Percentiles rank a stretch among this genome's conserved stretches.
phyloP scores from a whole-genome alignment of 2,888 invertebrate species.

The Aporophyla lueneburgensis region DNA sequence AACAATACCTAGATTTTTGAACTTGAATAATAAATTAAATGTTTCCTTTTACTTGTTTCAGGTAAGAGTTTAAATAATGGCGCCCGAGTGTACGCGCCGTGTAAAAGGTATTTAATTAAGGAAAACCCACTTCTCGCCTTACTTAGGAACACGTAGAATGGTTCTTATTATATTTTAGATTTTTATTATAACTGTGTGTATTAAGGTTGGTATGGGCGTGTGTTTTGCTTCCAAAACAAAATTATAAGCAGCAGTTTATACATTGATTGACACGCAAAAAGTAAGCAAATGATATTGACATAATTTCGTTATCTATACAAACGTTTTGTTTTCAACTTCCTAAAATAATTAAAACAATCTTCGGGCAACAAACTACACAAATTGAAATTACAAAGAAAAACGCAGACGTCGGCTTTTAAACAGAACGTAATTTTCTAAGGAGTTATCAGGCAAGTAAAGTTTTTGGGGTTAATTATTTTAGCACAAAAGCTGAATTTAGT shows the following conservation, averaged over 20 bases:
- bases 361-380: constrained; percentile 28
- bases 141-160: constrained; percentile 25
- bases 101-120: constrained; percentile 69
- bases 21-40: constrained; percentile 55
- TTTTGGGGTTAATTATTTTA: constrained; percentile 52
- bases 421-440: constrained; percentile 42
- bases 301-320: background rate
- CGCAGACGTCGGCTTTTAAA: constrained; percentile 12
- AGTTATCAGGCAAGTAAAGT: constrained; percentile 45
- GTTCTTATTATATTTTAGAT: constrained; percentile 35
- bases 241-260: background rate
- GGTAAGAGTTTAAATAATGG: constrained; percentile 74
- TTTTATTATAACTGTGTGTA: constrained; percentile 9
- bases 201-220: background rate
- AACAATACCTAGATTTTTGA: constrained; percentile 37
- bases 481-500: constrained; percentile 40
- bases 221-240: background rate
- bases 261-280: background rate
- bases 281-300: background rate
- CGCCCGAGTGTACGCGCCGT: constrained; percentile 52
- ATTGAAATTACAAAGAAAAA: constrained; percentile 40
- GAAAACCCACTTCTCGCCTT: constrained; percentile 37
- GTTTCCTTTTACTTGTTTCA: constrained; percentile 73
- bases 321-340: background rate
- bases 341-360: constrained; percentile 23